These are phyloP conservation scores for Luffia ferchaultella DNA, from an alignment of 2,888 invertebrate species.

Conservation along the genomic window DNA sequence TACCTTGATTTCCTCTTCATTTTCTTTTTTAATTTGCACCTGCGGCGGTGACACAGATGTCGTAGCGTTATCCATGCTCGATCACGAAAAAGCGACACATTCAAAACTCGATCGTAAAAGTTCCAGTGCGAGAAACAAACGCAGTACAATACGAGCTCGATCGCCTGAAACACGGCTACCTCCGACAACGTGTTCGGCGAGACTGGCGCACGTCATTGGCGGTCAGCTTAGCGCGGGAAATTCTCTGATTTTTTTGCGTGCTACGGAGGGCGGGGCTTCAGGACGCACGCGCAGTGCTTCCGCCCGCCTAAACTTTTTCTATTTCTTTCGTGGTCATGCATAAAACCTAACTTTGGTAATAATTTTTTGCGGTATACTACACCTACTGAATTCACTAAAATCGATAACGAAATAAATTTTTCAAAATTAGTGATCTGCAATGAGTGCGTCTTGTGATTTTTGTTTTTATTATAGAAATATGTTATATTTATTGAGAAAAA, in stretches of 20 bases:
- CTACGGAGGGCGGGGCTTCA: conserved; percentile 41
- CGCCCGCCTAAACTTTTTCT: conserved; percentile 16
- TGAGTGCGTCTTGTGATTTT: too few relatives aligned
- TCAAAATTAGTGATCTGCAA: too few relatives aligned
- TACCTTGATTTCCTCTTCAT: conserved; percentile 82
- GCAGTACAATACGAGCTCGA: conserved; percentile 27
- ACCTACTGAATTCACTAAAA: too few relatives aligned
- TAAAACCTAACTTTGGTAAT: too few relatives aligned
- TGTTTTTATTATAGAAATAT: too few relatives aligned
- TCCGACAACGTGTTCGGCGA: conserved; percentile 4
- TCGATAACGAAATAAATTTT: too few relatives aligned
- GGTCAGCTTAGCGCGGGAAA: conserved; percentile 7
- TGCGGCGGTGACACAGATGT: conserved; percentile 40
- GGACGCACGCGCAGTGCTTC: conserved; percentile 26
- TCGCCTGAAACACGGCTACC: conserved; percentile 6
- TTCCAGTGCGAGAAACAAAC: conserved; percentile 21
- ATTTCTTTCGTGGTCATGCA: too few relatives aligned
- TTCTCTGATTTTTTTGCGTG: conserved; percentile 17
- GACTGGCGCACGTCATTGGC: conserved; percentile 10
- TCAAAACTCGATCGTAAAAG: neutral
- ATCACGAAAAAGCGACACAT: neutral
- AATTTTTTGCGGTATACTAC: too few relatives aligned
- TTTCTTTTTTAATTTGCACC: conserved; percentile 71
- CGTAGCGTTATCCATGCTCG: conserved; percentile 11
- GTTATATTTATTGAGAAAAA: too few relatives aligned